Percentiles rank a stretch among this genome's conserved stretches.
Evolutionary conservation across 2,797 vertebrate genomes (phyloP).

Genomic region (Alcedo atthis): DNA sequence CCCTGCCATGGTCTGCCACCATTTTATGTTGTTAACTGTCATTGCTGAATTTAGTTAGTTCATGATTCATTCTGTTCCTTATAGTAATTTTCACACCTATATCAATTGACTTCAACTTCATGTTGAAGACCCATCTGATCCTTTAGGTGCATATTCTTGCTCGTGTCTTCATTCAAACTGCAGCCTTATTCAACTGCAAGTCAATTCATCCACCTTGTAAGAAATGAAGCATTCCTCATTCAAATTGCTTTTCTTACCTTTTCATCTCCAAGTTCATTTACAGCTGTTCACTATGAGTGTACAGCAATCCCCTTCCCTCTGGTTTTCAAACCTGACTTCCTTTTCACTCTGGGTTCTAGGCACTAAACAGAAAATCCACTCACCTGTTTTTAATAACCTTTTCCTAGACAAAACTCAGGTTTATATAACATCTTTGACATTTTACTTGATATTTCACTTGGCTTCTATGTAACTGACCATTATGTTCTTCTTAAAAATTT

Average conservation of each 20-base stretch:
- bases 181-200: constrained; percentile 7
- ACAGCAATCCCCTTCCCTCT: neutral
- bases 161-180: constrained; percentile 24
- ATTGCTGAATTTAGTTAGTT: constrained; percentile 22
- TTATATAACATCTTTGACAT: constrained; percentile 14
- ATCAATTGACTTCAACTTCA: constrained; percentile 28
- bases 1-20: neutral
- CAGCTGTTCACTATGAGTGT: neutral
- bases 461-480: constrained; percentile 18
- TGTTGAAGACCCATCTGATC: constrained; percentile 42
- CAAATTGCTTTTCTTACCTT: neutral
- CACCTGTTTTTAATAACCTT: neutral
- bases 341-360: constrained; percentile 7
- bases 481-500: constrained; percentile 31
- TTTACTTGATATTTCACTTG: constrained; percentile 48
- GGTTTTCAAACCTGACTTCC: neutral
- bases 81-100: neutral
- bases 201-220: neutral
- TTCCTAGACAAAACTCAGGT: neutral
- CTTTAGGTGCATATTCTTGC: constrained; percentile 10
- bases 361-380: neutral
- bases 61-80: constrained; percentile 13
- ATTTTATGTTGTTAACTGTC: constrained; percentile 26
- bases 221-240: constrained; percentile 22
- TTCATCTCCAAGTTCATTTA: constrained; percentile 32